Conservation (phyloP, 2,797 vertebrate species). For the Carapus acus region DNA sequence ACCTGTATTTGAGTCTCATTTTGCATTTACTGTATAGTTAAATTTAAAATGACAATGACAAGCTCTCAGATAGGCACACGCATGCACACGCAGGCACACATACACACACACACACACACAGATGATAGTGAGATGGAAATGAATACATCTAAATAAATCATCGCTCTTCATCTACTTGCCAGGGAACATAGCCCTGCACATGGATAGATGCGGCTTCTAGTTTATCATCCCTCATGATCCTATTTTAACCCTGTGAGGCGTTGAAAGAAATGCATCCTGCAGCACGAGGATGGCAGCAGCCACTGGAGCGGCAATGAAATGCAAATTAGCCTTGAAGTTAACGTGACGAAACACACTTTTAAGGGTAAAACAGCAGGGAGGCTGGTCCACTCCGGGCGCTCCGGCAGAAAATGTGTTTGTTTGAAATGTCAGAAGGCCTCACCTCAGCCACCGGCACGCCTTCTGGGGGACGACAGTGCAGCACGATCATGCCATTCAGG, state of each 20-base stretch:
- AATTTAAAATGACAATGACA: conserved; percentile 52
- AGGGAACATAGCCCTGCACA: conserved; percentile 16
- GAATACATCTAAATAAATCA: conserved; percentile 52
- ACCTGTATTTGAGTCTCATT: conserved; percentile 46
- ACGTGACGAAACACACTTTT: conserved; percentile 18
- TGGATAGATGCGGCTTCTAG: conserved; percentile 12
- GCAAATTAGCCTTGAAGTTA: conserved; percentile 10
- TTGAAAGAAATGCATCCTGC: conserved; percentile 16
- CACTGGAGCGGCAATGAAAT: conserved; percentile 8
- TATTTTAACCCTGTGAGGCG: conserved; percentile 3
- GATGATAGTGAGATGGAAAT: conserved; percentile 23
- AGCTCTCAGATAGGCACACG: conserved; percentile 32
- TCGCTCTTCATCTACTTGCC: conserved; percentile 27
- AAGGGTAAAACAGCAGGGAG: conserved; percentile 30
- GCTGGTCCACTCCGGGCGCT: conserved; percentile 41
- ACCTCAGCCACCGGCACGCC: conserved; percentile 94
- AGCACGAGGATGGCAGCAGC: conserved; percentile 26
- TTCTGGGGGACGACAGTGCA: conserved; percentile 97
- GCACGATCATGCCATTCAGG: conserved; percentile 93
- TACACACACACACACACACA: conserved; percentile 3
- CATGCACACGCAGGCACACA: conserved; percentile 15
- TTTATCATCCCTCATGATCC: conserved; percentile 7
- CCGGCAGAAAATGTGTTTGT: conserved; percentile 36
- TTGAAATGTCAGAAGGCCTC: conserved; percentile 60
- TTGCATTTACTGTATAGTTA: conserved; percentile 54